A percentile compares a stretch with the other conserved stretches of the same genome.
phyloP scores from a whole-genome alignment of 2,888 invertebrate genomes.

The Cheilosia soror region DNA sequence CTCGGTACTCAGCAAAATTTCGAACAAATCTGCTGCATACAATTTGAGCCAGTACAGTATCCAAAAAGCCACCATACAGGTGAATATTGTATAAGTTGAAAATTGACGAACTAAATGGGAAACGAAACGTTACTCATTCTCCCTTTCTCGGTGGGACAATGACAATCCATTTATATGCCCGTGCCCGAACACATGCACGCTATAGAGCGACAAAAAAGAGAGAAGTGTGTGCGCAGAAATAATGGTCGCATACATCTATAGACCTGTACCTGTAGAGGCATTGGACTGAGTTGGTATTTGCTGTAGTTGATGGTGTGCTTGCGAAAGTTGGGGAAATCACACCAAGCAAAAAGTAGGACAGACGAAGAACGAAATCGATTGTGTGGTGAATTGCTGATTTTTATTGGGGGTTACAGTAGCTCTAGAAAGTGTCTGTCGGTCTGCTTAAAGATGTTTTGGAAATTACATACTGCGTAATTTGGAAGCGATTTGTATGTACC shows the following conservation, averaged over 20 bases:
- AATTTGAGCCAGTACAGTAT: constrained; percentile 6
- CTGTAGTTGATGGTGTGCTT: background rate
- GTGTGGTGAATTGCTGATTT: constrained; percentile 23
- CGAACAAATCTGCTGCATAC: constrained; percentile 15
- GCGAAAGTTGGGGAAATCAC: constrained; percentile 21
- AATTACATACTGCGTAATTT: too few species aligned
- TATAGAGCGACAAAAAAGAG: background rate
- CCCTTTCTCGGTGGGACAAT: constrained; percentile 19
- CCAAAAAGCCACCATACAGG: constrained; percentile 20
- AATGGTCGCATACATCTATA: background rate
- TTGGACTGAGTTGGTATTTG: background rate
- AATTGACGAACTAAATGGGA: constrained; percentile 25
- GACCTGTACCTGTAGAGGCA: background rate
- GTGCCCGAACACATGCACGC: background rate
- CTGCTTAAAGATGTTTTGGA: too few species aligned
- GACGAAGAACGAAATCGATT: constrained; percentile 16
- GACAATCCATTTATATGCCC: background rate
- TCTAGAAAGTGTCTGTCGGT: too few species aligned
- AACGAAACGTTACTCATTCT: constrained; percentile 26
- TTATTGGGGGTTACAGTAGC: background rate
- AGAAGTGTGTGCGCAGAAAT: background rate
- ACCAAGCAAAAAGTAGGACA: constrained; percentile 22
- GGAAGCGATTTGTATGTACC: too few species aligned
- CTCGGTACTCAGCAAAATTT: background rate
- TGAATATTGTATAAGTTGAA: constrained; percentile 8